A percentile compares a stretch with the other conserved stretches of the same genome.
These are phyloP conservation scores for Gymnosoma rotundatum DNA, from an alignment of 2,888 invertebrate species.

Conservation along the genomic window DNA sequence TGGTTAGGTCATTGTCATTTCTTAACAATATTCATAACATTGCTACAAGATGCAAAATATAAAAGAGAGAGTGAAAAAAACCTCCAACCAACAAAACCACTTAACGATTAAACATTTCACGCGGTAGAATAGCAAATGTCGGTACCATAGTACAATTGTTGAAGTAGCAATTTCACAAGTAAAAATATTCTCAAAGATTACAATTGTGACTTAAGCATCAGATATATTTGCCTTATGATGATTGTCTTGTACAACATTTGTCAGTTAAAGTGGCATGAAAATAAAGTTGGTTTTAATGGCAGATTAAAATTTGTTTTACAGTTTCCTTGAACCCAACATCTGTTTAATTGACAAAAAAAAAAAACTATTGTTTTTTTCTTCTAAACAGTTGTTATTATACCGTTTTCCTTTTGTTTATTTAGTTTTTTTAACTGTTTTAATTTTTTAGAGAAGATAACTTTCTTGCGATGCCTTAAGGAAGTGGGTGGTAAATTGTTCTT, in stretches of 20 bases:
- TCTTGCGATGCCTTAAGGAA: constrained; percentile 22
- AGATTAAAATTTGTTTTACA: background rate
- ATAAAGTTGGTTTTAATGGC: constrained; percentile 5
- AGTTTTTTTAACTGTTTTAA: constrained; percentile 19
- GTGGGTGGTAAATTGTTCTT: background rate
- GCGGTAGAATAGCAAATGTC: background rate
- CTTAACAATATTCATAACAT: constrained; percentile 41
- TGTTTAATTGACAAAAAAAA: background rate
- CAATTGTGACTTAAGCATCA: constrained; percentile 46
- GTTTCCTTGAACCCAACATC: constrained; percentile 16
- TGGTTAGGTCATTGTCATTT: constrained; percentile 31
- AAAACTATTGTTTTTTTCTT: background rate
- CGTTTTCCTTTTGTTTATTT: constrained; percentile 38
- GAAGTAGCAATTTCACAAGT: background rate
- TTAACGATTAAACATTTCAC: constrained; percentile 49
- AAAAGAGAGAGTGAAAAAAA: background rate
- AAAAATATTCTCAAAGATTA: constrained; percentile 19
- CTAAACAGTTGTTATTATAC: constrained; percentile 1
- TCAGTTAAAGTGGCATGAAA: constrained; percentile 1
- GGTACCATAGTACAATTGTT: background rate
- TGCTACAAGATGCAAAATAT: constrained; percentile 27
- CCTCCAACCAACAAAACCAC: constrained; percentile 46
- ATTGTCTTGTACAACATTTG: constrained; percentile 3
- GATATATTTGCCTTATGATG: constrained; percentile 22
- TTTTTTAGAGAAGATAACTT: background rate